Base-by-base conservation (phyloP, 2,888 invertebrate species). In the Machimus atricapillus region DNA sequence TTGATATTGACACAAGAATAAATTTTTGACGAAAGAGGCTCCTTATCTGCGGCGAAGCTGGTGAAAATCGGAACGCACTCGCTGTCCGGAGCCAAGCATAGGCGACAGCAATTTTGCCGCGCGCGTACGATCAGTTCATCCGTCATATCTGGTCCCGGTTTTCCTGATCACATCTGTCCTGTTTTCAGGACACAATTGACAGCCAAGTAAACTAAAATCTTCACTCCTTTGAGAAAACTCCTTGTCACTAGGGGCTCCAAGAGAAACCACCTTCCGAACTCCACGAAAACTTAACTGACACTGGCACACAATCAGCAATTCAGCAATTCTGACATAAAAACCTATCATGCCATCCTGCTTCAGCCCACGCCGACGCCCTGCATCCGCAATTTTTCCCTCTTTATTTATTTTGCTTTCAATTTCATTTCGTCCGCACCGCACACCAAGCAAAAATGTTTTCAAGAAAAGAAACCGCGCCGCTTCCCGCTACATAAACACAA, bases 21-120 rank as follows among this genome's bases (percentile, higher is more conserved):
- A 89, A 93, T 93, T 91, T 93, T 93, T 87, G 90, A 90, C 87
- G 91, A 90, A 90, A 93, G 90, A 88, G 93, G 92, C 89, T 93
- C 93, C 90, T 92, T 92, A 90, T 93, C 93, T 89, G 93, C 93
- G 85, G 93, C 93, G 89, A 91, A 92, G 89, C 92, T 92, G 88
- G 92, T 92, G 89, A 93, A 91, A 89, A 93, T 92, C 87, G 93
- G 92, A 90, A 93, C 93, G 91, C 93, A 93, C 90, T 93, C 93
- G 88, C 90, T 91, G 89, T 92, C 91, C 86, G 93, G 93, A 88
- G 93, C 93, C 88, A 93, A 90, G 90, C 93, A 93, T 78, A 93
- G 90, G 87, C 93, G 93, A 90, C 93, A 93, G 89, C 92, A 92
- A 88, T 91, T 91, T 89, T 91, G 91, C 90, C 92, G 91, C 89